Base-by-base conservation (phyloP, 1,140 invertebrate species). In the Prorops nasuta region DNA sequence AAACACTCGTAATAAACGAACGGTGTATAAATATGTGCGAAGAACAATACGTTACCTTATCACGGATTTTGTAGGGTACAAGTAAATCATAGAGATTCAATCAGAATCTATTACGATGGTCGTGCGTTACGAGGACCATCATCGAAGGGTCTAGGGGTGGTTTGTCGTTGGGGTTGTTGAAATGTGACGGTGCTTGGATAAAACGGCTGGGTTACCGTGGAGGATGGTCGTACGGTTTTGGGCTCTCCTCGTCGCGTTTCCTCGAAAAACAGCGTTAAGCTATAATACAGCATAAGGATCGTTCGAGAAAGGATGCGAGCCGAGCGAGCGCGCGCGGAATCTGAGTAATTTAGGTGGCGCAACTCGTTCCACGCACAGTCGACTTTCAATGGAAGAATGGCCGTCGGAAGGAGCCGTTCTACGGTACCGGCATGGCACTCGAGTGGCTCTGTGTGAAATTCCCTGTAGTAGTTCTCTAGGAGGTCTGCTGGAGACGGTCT, bases 41-140 rank as follows among this genome's bases (percentile, higher is more conserved):
- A n/a, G n/a, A n/a, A n/a, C n/a, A n/a, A n/a, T n/a, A n/a, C n/a
- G n/a, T n/a, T n/a, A n/a, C n/a, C n/a, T n/a, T n/a, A n/a, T n/a
- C n/a, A n/a, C n/a, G n/a, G n/a, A n/a, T n/a, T n/a, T n/a, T n/a
- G n/a, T n/a, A n/a, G n/a, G n/a, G n/a, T n/a, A n/a, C n/a, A n/a
- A n/a, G n/a, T n/a, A 59, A 69, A 67, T 63, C 55, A 61, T 54
- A 42, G 40, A 66, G 58, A 66, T 69, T 69, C 62, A 65, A 68
- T 69, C 66, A 69, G 58, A 44, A 50, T 21, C 59, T 45, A 66
- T 67, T 66, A 64, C 36, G 50, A 22, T 7, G 20, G 43, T 19
- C 57, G 22, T n/a, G n/a, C n/a, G 51, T 67, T 65, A 64, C 43
- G 46, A 44, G 39, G 31, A 28, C 31, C 21, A 32, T 31, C 16